Conservation (phyloP, 2,888 invertebrate genomes). For the Malthinus seriepunctatus region DNA sequence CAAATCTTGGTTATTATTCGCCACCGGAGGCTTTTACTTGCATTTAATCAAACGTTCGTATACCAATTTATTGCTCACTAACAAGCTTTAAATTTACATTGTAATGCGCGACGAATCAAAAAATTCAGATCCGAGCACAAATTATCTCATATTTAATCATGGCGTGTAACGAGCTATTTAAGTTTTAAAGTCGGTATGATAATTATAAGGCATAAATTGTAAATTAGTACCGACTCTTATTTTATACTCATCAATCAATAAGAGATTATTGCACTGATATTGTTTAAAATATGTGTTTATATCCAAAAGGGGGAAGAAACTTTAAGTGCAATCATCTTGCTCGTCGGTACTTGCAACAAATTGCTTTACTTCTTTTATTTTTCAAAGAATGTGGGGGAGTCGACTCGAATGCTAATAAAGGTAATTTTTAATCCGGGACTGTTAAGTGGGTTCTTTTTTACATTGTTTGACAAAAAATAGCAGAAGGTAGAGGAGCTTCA, state of each 20-base stretch:
- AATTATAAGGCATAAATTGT: slow-evolving; percentile 12
- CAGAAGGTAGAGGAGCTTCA: too few species aligned
- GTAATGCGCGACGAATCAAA: slow-evolving; percentile 1
- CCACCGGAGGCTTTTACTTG: too few species aligned
- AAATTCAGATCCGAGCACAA: slow-evolving; percentile 12
- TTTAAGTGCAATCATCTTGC: neutral
- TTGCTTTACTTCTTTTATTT: too few species aligned
- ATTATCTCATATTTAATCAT: slow-evolving; percentile 21
- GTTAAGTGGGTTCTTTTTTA: too few species aligned
- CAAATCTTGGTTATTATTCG: too few species aligned
- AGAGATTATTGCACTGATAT: slow-evolving; percentile 14
- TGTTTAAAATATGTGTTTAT: neutral
- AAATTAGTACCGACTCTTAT: slow-evolving; percentile 9
- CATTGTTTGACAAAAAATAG: too few species aligned
- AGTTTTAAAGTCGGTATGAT: slow-evolving; percentile 10
- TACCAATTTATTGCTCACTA: neutral
- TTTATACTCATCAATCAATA: slow-evolving; percentile 16
- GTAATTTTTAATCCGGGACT: too few species aligned
- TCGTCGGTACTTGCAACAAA: neutral
- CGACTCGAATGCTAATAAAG: too few species aligned
- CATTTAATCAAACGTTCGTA: too few species aligned
- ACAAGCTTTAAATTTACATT: slow-evolving; percentile 7
- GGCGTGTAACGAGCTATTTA: slow-evolving; percentile 13
- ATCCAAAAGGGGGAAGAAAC: neutral
- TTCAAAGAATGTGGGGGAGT: too few species aligned